Base-by-base conservation (phyloP, 2,113 vertebrate genomes). In the Xenopus laevis region DNA sequence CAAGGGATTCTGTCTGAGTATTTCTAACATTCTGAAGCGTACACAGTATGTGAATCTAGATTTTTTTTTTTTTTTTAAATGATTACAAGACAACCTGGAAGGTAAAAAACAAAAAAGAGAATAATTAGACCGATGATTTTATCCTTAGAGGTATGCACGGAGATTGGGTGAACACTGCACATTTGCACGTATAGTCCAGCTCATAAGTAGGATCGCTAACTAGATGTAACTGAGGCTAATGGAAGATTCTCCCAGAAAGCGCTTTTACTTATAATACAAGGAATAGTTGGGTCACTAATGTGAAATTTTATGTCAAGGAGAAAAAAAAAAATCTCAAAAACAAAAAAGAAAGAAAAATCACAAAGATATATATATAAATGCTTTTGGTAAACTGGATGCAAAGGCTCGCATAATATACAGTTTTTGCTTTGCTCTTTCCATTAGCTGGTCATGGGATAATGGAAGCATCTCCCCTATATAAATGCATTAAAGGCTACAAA, bases 401-500 rank as follows among this genome's bases (percentile, higher is more conserved):
- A 84, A 89, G 89, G 86, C 80, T 86, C 74, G 80, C 78, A 81
- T 80, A 81, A 87, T 88, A 90, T 77, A 90, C 77, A 84, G 47
- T 55, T 80, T 85, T 86, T 67, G 65, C 65, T 50, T 67, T 52
- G 52, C 46, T 67, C 81, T 78, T 73, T 89, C 82, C 79, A 79
- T 88, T 86, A 89, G 18, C 81, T 77, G 82, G 84, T 85, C 89
- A 78, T 79, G 79, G 83, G 80, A 85, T 85, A 88, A 87, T 78
- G 86, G 88, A 90, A 90, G 89, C 85, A 20, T 88, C 87, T 86
- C 86, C 88, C 87, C 87, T 78, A 77, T 86, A 86, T 81, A 79
- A 79, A 87, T 83, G 88, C 85, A 89, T 77, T 70, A 70, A 88
- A 72, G 86, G 87, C 80, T 80, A 85, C 88, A 84, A 87, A 82